These are phyloP conservation scores for Caenorhabditis tropicalis DNA, from an alignment of 1,140 invertebrate species.

Conservation along the genomic window DNA sequence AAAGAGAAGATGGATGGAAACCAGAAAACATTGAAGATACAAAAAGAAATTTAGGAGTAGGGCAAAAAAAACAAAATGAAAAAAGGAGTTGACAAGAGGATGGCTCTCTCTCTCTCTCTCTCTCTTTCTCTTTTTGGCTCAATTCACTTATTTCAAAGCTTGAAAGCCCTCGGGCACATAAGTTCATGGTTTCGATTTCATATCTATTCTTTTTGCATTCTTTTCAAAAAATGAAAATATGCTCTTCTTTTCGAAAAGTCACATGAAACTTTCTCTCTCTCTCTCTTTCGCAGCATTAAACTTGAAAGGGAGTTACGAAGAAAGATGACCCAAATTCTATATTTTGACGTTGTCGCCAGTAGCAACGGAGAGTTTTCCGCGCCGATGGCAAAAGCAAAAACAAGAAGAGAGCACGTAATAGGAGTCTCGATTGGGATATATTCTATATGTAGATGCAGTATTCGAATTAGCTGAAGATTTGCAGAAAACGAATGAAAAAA, in stretches of 20 bases:
- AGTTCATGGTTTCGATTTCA: constrained; percentile 24
- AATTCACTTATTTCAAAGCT: constrained; percentile 35
- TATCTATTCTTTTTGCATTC: not conserved
- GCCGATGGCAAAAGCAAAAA: not conserved
- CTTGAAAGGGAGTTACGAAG: not conserved
- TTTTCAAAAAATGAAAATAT: not conserved
- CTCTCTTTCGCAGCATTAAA: no score
- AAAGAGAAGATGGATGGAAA: not conserved
- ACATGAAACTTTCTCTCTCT: no score
- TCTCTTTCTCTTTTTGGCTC: no score
- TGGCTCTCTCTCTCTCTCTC: no score
- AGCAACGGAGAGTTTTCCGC: not conserved
- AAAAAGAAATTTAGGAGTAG: not conserved
- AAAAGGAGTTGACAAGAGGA: constrained; percentile 6
- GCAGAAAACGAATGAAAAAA: not conserved
- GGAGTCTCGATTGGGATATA: not conserved
- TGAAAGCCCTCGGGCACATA: constrained; percentile 32
- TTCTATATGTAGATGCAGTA: not conserved
- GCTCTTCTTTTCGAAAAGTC: no score
- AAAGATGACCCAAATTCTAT: not conserved
- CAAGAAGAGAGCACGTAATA: not conserved
- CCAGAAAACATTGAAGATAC: not conserved
- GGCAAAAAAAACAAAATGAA: not conserved
- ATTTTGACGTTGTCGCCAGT: constrained; percentile 2
- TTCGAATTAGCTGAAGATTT: constrained; percentile 1